These are phyloP conservation scores for Yponomeuta malinellus DNA, from an alignment of 2,888 invertebrate species.

Conservation along the genomic window DNA sequence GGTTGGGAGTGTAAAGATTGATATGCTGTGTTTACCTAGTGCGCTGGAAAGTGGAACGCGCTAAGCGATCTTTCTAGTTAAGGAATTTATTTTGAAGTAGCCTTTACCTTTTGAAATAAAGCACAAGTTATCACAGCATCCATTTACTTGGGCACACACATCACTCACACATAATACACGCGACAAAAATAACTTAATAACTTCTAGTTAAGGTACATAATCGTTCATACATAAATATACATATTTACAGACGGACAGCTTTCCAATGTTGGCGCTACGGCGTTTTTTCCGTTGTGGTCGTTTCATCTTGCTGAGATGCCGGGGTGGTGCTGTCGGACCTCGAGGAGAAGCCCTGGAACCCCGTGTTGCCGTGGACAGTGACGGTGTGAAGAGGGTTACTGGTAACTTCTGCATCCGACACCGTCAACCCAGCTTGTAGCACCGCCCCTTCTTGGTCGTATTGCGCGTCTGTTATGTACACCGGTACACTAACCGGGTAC, in stretches of 20 bases:
- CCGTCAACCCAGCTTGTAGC: conserved; percentile 22
- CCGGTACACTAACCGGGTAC: conserved; percentile 45
- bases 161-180: conserved; percentile 30
- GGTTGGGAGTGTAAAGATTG: too few species aligned
- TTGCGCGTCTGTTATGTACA: conserved; percentile 41
- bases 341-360: conserved; percentile 49
- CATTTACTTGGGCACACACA: conserved; percentile 40
- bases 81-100: neutral
- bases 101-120: conserved; percentile 1
- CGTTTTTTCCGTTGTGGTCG: neutral
- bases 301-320: conserved; percentile 3
- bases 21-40: too few species aligned
- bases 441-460: conserved; percentile 32
- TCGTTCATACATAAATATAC: neutral
- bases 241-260: conserved; percentile 1
- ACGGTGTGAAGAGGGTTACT: conserved; percentile 37
- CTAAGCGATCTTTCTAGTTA: too few species aligned
- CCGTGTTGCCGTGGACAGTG: conserved; percentile 48
- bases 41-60: too few species aligned
- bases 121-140: conserved; percentile 52
- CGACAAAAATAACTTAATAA: conserved; percentile 42
- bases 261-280: neutral
- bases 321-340: conserved; percentile 36
- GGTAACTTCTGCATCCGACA: conserved; percentile 24
- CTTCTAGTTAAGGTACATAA: conserved; percentile 6